Evolutionary conservation across 2,113 vertebrate genomes (phyloP), one percentile per base, ranked within the genome.

Genomic region (Pteronura brasiliensis): DNA sequence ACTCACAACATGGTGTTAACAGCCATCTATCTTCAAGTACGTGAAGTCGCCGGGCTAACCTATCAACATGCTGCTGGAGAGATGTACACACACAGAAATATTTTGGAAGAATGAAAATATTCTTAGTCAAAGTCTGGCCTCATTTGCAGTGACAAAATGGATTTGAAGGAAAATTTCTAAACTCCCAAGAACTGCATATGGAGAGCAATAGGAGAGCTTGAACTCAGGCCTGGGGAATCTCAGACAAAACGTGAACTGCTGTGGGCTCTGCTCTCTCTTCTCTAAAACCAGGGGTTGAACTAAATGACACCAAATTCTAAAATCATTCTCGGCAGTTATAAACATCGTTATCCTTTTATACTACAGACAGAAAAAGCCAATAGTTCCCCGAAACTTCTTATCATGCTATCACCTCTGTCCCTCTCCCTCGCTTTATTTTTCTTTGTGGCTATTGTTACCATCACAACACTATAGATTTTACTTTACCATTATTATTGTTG

Each of bases 21-120:
- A 97, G 95, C 71, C 63, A 96, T 95, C 95, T 97, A 84, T 95
- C 88, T 77, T 71, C 93, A 90, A 95, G 92, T n/a, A 92, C 80
- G 47, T 59, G 65, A 65, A 94, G 95, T 96, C 59, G 94, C 72
- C 79, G 31, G 47, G 86, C 71, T 89, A 88, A 85, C 84, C 92
- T 94, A 71, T 79, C 93, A 95, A 97, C 93, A 88, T 15, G 67
- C 86, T 76, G 47, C 76, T 95, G 86, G 42, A 81, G 92, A 95
- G 85, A 95, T 49, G 82, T 76, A 92, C 76, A 96, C 49, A 96
- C 31, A 95, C 88, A 94, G 91, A 97, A 95, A 97, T 88, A 87
- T 90, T 97, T 94, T 85, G 89, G 79, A 95, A 97, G 91, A 88
- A 88, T 47, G 65, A 96, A 93, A 93, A 88, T 91, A 90, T 88